Evolutionary conservation across 2,113 vertebrate species (phyloP), one percentile per base, ranked within the genome.

Genomic region (Brachyhypopomus occidentalis): DNA sequence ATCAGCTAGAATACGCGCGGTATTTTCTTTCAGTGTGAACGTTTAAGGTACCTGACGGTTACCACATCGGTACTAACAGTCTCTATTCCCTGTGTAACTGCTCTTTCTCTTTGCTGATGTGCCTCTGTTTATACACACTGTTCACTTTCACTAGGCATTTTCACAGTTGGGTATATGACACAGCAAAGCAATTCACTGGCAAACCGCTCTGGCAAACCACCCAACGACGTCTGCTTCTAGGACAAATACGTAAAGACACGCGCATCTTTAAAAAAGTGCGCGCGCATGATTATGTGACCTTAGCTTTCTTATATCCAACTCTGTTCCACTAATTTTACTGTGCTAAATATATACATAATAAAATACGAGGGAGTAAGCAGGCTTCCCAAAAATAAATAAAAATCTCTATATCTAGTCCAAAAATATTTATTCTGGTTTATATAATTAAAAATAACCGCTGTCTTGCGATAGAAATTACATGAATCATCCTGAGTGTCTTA

Each of bases 391-490:
- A 9, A 22, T 58, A 60, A 63, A 16, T 12, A 66, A 70, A 41
- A 5, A 52, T 52, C 12, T 52, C 9, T 11, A 52, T 41, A 3
- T 2, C 34, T 36, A 9, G 6, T 36, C 17, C 8, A 9, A 4
- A 70, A 7, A 34, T 70, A 88, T 90, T 92, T 90, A 84, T 56
- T 17, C 36, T 75, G 79, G 64, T 20, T 59, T 85, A 85, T 88
- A 88, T 85, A 89, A 87, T 89, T 78, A 79, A 72, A 80, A 12
- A 48, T 89, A 88, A 88, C 90, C 90, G 88, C 91, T 90, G 90
- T 77, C 77, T 85, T 38, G 60, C 62, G 60, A 82, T 79, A 81
- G 72, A 90, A 87, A 89, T 90, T 87, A 87, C 77, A 81, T 83
- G 66, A 75, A 64, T n/a, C 48, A 55, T 34, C 78, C 69, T 77